Evolutionary conservation across 2,888 invertebrate species (phyloP).

Genomic region (Chelonus formosanus): DNA sequence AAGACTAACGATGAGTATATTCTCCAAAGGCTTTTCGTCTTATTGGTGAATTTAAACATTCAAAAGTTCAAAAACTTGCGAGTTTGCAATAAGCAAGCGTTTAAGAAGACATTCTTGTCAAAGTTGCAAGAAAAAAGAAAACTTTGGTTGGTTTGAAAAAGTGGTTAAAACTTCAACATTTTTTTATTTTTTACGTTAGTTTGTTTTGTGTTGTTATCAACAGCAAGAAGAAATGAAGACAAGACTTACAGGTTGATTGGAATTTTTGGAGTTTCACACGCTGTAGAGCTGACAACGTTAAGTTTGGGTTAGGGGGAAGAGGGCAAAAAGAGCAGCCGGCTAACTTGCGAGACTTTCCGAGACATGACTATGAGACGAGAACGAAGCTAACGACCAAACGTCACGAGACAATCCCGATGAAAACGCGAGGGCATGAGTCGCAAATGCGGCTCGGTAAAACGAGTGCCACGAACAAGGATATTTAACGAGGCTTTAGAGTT

Average conservation of each 20-base stretch:
- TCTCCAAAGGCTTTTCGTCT: slow-evolving; percentile 4
- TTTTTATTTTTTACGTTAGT: no score
- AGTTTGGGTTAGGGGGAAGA: slow-evolving; percentile 38
- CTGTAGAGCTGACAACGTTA: slow-evolving; percentile 16
- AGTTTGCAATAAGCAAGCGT: slow-evolving; percentile 9
- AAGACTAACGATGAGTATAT: background rate
- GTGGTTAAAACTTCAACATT: slow-evolving; percentile 31
- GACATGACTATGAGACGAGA: slow-evolving; percentile 43
- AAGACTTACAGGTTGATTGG: slow-evolving; percentile 30
- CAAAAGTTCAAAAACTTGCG: slow-evolving; percentile 4
- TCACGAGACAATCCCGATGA: slow-evolving; percentile 55
- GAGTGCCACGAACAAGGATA: slow-evolving; percentile 37
- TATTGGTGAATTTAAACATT: slow-evolving; percentile 2
- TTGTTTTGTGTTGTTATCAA: no score
- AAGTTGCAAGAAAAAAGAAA: background rate
- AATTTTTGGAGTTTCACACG: slow-evolving; percentile 37
- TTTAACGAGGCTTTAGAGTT: slow-evolving; percentile 41
- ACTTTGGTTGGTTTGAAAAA: slow-evolving; percentile 23
- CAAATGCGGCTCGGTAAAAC: slow-evolving; percentile 33
- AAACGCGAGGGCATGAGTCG: slow-evolving; percentile 44
- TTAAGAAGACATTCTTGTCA: slow-evolving; percentile 9
- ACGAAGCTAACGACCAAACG: slow-evolving; percentile 51
- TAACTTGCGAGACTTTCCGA: slow-evolving; percentile 33
- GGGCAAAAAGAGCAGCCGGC: slow-evolving; percentile 49
- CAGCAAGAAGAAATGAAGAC: slow-evolving; percentile 12